A percentile compares a stretch with the other conserved stretches of the same genome.
Evolutionary conservation across 2,888 invertebrate genomes (phyloP).

Genomic region (Drosophila cracens): DNA sequence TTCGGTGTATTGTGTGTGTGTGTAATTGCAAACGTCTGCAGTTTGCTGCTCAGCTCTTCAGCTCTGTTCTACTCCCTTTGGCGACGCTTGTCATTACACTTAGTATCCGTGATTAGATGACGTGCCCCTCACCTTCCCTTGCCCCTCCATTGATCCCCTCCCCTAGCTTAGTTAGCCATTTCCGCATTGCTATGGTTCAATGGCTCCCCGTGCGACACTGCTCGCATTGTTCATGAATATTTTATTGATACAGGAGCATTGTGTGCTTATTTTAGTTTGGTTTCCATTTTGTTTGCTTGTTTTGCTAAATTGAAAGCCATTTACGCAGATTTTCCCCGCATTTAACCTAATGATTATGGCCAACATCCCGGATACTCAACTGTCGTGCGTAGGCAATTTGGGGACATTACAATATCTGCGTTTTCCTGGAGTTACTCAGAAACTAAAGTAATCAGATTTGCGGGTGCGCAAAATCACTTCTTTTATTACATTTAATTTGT

Average conservation of each 20-base stretch:
- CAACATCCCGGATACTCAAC: conserved; percentile 4
- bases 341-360: conserved; percentile 49
- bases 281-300: conserved; percentile 38
- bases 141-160: not conserved
- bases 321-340: conserved; percentile 44
- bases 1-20: conserved; percentile 35
- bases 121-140: conserved; percentile 19
- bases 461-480: not conserved
- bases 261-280: conserved; percentile 47
- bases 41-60: conserved; percentile 66
- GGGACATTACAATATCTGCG: not conserved
- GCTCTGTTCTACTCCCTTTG: conserved; percentile 40
- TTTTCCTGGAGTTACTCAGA: not conserved
- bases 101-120: conserved; percentile 75
- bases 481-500: not conserved
- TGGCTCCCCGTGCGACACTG: conserved; percentile 48
- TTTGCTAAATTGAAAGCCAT: conserved; percentile 59
- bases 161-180: conserved; percentile 23
- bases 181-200: conserved; percentile 44
- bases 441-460: not conserved
- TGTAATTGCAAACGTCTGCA: conserved; percentile 75
- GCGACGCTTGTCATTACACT: conserved; percentile 64
- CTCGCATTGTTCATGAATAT: conserved; percentile 69
- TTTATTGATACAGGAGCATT: conserved; percentile 65
- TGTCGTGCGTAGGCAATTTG: not conserved